Evolutionary conservation across 2,113 vertebrate species (phyloP), one percentile per base, ranked within the genome.

Genomic region (Amblyopsis rosae): DNA sequence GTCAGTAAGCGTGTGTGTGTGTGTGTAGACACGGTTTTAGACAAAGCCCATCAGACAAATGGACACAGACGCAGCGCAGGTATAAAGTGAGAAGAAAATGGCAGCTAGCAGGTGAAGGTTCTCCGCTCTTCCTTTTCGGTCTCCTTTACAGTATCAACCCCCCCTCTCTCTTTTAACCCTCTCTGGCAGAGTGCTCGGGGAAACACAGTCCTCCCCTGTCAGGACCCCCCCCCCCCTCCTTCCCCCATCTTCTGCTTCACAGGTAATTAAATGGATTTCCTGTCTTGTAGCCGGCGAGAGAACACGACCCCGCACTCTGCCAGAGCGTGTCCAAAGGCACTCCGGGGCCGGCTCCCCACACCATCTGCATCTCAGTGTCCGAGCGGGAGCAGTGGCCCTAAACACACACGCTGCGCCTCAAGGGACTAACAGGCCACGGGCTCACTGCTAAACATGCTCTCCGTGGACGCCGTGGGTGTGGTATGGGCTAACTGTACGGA

Each of bases 201-300:
- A 95, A 26, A 92, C 94, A 95, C 93, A 84, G 94, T 93, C 93
- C 92, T 94, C 92, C 93, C 93, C 94, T 95, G 94, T 97, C 93
- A 96, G 93, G 89, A 90, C 93, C 87, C 93, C 91, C 92, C 91
- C 93, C 92, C 92, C 94, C 91, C 93, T 86, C 93, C 91, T 92
- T 91, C 94, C 92, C 92, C 94, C 90, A 88, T 96, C 95, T 96
- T 93, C 92, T 94, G 95, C 95, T 96, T 97, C 96, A 95, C 94
- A 96, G 94, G 96, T 98, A 99, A 99, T 98, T 99, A 98, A 97
- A 98, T 98, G 94, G 97, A 99, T 99, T 98, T 99, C 95, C 96
- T 98, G 96, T 99, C 96, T 96, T 98, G 96, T 98, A 96, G 93
- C 95, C 94, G 91, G 93, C 64, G 48, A 91, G 92, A 93, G 95